A percentile compares a stretch with the other conserved stretches of the same genome.
These are phyloP conservation scores for Amazona ochrocephala DNA, from an alignment of 2,797 vertebrate genomes.

Conservation along the genomic window DNA sequence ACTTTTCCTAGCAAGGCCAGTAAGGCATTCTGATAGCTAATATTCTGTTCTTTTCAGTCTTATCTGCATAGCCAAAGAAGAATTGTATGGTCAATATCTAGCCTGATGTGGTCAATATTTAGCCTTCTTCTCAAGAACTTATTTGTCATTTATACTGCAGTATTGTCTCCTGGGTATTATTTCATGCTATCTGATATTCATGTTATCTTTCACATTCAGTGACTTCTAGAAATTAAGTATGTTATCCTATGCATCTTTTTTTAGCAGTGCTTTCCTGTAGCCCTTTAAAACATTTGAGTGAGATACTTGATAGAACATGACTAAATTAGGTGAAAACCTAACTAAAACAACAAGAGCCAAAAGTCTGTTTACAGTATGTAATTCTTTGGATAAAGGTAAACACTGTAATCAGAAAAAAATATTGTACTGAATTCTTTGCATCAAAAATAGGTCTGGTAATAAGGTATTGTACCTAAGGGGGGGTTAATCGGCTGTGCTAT, in stretches of 20 bases:
- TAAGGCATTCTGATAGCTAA: neutral
- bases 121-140: neutral
- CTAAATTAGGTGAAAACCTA: neutral
- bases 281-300: neutral
- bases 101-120: neutral
- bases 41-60: neutral
- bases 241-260: constrained; percentile 21
- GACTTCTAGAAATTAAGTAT: constrained; percentile 31
- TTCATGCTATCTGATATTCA: constrained; percentile 38
- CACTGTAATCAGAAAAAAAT: neutral
- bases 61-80: neutral
- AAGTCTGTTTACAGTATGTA: neutral
- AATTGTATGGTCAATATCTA: neutral
- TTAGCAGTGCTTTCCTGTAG: constrained; percentile 36
- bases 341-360: neutral
- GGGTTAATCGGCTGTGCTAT: neutral
- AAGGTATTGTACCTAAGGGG: neutral
- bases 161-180: neutral
- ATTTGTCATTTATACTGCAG: neutral
- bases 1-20: neutral
- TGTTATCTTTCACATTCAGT: neutral
- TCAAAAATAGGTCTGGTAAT: neutral
- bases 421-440: neutral
- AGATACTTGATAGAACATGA: neutral
- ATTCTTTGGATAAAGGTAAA: neutral